Percentiles rank a stretch among this genome's conserved stretches.
Evolutionary conservation across 1,140 invertebrate genomes (phyloP).

Genomic region (Eubasilissa regina): DNA sequence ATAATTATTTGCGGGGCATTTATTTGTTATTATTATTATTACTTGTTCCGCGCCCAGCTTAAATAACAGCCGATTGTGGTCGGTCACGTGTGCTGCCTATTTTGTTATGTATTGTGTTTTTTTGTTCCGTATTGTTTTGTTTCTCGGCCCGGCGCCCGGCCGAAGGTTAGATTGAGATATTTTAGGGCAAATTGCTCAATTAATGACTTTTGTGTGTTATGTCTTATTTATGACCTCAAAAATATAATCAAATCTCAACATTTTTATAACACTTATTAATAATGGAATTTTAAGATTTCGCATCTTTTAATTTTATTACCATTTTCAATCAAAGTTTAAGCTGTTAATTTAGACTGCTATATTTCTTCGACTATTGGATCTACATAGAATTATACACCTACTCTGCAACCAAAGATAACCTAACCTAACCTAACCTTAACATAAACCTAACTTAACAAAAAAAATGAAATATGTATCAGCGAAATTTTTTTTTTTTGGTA

Average conservation of each 20-base stretch:
- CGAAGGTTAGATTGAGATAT: slow-evolving; percentile 28
- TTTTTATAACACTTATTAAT: not conserved
- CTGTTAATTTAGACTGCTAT: too few species aligned
- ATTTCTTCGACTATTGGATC: too few species aligned
- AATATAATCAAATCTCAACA: slow-evolving; percentile 7
- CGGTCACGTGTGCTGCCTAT: slow-evolving; percentile 58
- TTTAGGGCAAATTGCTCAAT: slow-evolving; percentile 42
- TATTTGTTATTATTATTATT: slow-evolving; percentile 56
- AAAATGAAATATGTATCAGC: too few species aligned
- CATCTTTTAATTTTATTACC: too few species aligned
- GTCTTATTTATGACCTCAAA: slow-evolving; percentile 24
- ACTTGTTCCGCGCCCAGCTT: slow-evolving; percentile 39
- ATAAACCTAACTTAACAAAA: too few species aligned
- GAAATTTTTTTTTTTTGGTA: too few species aligned
- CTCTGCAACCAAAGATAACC: too few species aligned
- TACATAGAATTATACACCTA: too few species aligned
- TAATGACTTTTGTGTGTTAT: slow-evolving; percentile 42
- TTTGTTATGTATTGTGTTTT: slow-evolving; percentile 39
- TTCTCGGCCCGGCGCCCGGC: slow-evolving; percentile 16
- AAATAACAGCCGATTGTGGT: slow-evolving; percentile 56
- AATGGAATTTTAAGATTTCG: too few species aligned
- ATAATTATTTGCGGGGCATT: slow-evolving; percentile 60
- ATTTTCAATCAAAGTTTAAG: too few species aligned
- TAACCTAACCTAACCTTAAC: too few species aligned
- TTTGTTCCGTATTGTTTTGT: slow-evolving; percentile 38